A percentile compares a stretch with the other conserved stretches of the same genome.
Conservation (phyloP, 2,888 invertebrate species). For the Cataglyphis albicans region DNA sequence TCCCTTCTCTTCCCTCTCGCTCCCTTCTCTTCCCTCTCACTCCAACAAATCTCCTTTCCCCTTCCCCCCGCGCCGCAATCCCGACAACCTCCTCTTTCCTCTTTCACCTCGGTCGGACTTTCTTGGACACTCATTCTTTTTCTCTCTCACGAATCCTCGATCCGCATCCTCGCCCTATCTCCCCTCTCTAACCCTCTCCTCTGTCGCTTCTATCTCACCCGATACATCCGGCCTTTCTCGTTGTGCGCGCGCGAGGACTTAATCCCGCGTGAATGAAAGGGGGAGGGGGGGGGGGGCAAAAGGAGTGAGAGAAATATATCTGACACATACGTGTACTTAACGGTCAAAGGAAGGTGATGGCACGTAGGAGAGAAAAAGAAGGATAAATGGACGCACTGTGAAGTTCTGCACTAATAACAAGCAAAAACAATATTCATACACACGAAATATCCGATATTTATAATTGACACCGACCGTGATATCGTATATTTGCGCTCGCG, state of each 20-base stretch:
- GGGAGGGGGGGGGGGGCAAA: neutral
- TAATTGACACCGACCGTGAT: neutral
- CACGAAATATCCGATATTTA: neutral
- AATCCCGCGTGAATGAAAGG: constrained; percentile 53
- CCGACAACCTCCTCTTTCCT: constrained; percentile 34
- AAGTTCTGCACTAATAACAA: constrained; percentile 34
- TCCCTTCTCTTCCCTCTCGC: constrained; percentile 9
- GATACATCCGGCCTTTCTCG: constrained; percentile 49
- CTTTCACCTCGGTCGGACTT: constrained; percentile 37
- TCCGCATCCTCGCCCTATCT: constrained; percentile 47
- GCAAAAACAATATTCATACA: constrained; percentile 17
- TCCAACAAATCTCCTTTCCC: too few relatives aligned
- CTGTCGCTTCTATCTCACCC: constrained; percentile 6
- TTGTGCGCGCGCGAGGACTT: constrained; percentile 45
- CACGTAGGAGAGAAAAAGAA: neutral
- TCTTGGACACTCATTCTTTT: constrained; percentile 39
- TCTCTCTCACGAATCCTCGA: constrained; percentile 3
- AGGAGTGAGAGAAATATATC: constrained; percentile 33
- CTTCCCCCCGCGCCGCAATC: neutral
- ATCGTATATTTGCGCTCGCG: neutral
- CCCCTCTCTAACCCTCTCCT: constrained; percentile 10
- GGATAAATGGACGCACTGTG: constrained; percentile 19
- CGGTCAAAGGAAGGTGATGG: constrained; percentile 2
- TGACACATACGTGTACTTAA: constrained; percentile 40
- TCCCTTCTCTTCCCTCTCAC: neutral